phyloP scores from a whole-genome alignment of 2,113 vertebrate species.

The Rynchops niger region DNA sequence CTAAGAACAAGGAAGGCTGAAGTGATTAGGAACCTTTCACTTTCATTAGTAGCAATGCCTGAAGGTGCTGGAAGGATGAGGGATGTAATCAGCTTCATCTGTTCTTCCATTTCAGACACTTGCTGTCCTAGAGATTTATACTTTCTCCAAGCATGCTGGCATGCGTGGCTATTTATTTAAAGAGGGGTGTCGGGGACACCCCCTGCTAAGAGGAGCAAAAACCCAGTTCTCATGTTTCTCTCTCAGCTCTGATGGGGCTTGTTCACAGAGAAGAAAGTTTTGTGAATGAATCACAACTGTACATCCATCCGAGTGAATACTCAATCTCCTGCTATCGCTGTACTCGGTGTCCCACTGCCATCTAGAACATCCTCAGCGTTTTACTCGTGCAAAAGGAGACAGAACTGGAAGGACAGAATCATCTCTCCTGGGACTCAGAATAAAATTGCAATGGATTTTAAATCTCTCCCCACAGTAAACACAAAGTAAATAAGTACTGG shows the following conservation, averaged over 20 bases:
- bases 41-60: neutral
- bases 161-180: neutral
- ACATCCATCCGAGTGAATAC: neutral
- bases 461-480: neutral
- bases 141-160: neutral
- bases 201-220: neutral
- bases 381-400: neutral
- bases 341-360: fast-evolving
- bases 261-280: neutral
- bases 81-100: neutral
- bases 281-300: neutral
- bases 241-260: neutral
- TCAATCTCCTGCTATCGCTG: neutral
- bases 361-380: neutral
- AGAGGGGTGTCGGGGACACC: neutral
- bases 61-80: neutral
- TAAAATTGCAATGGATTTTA: neutral
- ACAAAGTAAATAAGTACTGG: neutral
- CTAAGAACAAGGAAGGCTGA: neutral
- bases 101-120: neutral
- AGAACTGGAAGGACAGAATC: neutral
- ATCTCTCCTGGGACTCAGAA: neutral
- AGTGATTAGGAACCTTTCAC: neutral
- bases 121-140: neutral
- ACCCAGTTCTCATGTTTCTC: neutral